Evolutionary conservation across 2,888 invertebrate genomes (phyloP).

Genomic region (Drosophila tripunctata): DNA sequence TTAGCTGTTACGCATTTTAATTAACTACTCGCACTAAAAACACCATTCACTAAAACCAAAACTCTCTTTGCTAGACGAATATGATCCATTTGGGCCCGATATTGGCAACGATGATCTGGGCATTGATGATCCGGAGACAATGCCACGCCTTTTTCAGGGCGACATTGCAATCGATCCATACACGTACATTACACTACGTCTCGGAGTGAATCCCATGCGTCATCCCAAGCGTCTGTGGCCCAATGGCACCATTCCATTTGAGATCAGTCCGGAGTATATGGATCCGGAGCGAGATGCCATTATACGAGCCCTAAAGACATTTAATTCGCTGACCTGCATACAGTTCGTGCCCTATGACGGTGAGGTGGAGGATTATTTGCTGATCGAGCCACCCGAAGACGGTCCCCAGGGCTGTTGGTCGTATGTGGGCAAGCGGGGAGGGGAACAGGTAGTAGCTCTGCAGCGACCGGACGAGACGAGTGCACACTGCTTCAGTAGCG

Average conservation of each 20-base stretch:
- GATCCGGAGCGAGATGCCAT: conserved; percentile 86
- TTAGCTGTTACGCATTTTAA: no score
- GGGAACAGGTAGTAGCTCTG: conserved; percentile 89
- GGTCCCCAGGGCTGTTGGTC: conserved; percentile 90
- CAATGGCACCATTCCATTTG: conserved; percentile 88
- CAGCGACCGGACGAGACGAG: conserved; percentile 87
- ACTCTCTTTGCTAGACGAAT: conserved; percentile 57
- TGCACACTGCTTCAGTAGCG: conserved; percentile 87
- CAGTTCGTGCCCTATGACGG: conserved; percentile 88
- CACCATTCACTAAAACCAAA: not conserved
- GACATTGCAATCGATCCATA: conserved; percentile 88
- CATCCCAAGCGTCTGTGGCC: conserved; percentile 88
- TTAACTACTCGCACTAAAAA: no score
- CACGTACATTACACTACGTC: conserved; percentile 86
- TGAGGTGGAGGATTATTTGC: conserved; percentile 86
- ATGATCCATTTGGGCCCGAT: conserved; percentile 65
- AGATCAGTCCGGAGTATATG: conserved; percentile 86
- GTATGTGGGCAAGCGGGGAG: conserved; percentile 90
- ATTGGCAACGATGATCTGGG: conserved; percentile 59
- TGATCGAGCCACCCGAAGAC: conserved; percentile 88
- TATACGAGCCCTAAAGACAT: conserved; percentile 86
- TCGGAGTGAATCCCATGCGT: conserved; percentile 87
- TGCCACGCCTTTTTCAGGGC: conserved; percentile 88
- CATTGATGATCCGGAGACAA: conserved; percentile 87
- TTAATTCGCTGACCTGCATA: conserved; percentile 88